phyloP scores from a whole-genome alignment of 2,797 vertebrate genomes.

The Pygocentrus nattereri region DNA sequence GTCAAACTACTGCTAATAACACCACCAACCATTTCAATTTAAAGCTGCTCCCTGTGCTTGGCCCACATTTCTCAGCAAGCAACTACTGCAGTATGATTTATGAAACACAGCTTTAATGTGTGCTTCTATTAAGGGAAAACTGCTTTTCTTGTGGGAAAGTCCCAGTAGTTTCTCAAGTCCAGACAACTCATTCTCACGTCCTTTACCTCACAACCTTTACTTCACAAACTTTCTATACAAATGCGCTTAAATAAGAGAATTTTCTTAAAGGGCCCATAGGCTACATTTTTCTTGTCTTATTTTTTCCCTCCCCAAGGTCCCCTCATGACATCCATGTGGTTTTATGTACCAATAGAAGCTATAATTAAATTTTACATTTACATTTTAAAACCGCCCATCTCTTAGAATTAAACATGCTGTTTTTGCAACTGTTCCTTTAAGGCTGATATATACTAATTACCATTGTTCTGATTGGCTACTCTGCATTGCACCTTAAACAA shows the following conservation, averaged over 20 bases:
- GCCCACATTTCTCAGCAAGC: constrained; percentile 37
- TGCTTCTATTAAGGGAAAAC: constrained; percentile 48
- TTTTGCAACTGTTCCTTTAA: too few species aligned
- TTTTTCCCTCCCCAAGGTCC: not conserved
- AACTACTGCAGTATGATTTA: constrained; percentile 46
- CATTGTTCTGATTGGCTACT: too few species aligned
- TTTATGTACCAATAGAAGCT: not conserved
- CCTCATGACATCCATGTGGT: not conserved
- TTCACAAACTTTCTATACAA: constrained; percentile 20
- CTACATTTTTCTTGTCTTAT: not conserved
- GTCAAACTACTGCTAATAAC: constrained; percentile 51
- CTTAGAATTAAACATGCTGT: not conserved
- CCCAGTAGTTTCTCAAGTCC: constrained; percentile 45
- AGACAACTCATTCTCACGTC: constrained; percentile 47
- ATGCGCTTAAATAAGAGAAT: not conserved
- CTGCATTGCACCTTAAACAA: too few species aligned
- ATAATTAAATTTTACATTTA: not conserved
- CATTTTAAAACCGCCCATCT: not conserved
- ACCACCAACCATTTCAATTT: constrained; percentile 38
- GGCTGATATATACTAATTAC: too few species aligned
- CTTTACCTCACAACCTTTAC: constrained; percentile 20
- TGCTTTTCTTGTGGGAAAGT: constrained; percentile 57
- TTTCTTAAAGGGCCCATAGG: not conserved
- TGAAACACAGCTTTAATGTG: constrained; percentile 51
- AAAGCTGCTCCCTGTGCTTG: constrained; percentile 40